phyloP scores from a whole-genome alignment of 1,140 invertebrate genomes.

The Eriocheir sinensis region DNA sequence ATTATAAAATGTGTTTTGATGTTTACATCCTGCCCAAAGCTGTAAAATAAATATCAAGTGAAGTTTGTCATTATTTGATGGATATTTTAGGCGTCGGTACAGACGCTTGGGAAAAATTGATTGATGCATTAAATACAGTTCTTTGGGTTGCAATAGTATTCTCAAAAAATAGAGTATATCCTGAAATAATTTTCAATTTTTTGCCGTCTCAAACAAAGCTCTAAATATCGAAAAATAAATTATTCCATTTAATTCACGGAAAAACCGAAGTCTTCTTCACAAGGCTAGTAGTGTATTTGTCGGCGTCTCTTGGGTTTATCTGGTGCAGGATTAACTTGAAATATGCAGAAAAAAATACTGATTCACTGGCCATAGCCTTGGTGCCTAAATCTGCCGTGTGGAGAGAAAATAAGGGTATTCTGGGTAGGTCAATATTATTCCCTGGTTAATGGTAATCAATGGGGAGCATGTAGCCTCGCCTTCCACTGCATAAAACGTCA shows the following conservation, averaged over 20 bases:
- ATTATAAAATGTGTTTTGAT: constrained; percentile 32
- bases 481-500: not conserved
- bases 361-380: not conserved
- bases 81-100: constrained; percentile 70
- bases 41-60: constrained; percentile 65
- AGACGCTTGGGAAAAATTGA: constrained; percentile 74
- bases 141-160: not conserved
- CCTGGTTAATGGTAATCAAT: constrained; percentile 76
- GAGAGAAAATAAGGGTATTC: constrained; percentile 1
- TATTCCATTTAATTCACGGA: constrained; percentile 72
- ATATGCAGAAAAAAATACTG: not conserved
- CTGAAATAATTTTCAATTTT: constrained; percentile 31
- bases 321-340: not conserved
- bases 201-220: constrained; percentile 1
- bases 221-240: constrained; percentile 68
- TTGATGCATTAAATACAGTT: constrained; percentile 28
- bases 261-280: constrained; percentile 77
- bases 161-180: constrained; percentile 64
- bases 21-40: not conserved
- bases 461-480: constrained; percentile 19
- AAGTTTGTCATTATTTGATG: constrained; percentile 60
- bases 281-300: constrained; percentile 48
- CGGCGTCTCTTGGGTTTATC: constrained; percentile 36
- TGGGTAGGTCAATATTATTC: constrained; percentile 72
- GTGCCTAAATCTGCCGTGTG: not conserved